Evolutionary conservation across 2,797 vertebrate genomes (phyloP).

Genomic region (Microhierax caerulescens): DNA sequence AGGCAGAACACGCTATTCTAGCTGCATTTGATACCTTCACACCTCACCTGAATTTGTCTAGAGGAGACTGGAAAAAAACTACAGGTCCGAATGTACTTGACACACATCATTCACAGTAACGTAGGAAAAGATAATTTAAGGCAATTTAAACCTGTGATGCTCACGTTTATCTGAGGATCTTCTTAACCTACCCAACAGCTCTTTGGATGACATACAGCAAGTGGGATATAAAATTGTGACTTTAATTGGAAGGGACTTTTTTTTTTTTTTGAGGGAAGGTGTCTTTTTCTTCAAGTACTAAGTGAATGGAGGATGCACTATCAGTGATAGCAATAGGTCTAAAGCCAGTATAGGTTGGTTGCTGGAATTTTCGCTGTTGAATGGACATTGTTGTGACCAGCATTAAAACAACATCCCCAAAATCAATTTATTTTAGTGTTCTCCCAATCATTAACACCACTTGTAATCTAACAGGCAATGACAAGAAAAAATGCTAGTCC

Average conservation of each 20-base stretch:
- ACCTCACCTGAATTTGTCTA: conserved; percentile 5
- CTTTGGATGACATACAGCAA: background rate
- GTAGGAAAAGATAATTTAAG: background rate
- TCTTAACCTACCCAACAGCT: background rate
- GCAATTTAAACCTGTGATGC: conserved; percentile 21
- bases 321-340: background rate
- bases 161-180: conserved; percentile 16
- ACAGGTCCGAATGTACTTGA: background rate
- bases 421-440: background rate
- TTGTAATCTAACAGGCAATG: background rate
- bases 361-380: background rate
- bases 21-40: background rate
- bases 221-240: background rate
- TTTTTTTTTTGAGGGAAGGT: background rate
- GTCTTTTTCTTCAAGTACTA: background rate
- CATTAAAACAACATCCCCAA: background rate
- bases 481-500: background rate
- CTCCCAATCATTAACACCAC: background rate
- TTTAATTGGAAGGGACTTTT: background rate
- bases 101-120: background rate
- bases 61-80: background rate
- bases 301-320: background rate
- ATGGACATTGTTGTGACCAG: background rate
- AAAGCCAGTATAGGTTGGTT: background rate
- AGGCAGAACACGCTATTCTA: background rate